These are phyloP conservation scores for Trochalopteron elliotii DNA, from an alignment of 2,113 vertebrate species.

Conservation along the genomic window DNA sequence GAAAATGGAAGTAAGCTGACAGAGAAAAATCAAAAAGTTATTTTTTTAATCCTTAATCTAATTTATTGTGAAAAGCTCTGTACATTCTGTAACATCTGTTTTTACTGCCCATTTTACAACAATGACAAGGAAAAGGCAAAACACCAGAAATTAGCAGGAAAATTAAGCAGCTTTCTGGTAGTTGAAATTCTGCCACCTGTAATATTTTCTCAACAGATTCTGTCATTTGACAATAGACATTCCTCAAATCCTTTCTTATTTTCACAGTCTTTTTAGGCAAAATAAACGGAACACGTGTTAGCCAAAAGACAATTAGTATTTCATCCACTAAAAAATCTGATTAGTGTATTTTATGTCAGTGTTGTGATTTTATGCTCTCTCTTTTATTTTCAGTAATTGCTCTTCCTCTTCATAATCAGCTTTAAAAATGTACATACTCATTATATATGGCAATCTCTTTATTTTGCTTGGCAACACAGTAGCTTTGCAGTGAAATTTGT, in stretches of 20 bases:
- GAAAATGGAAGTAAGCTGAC: not conserved
- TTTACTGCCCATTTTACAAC: not conserved
- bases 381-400: not conserved
- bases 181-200: not conserved
- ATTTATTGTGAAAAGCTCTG: not conserved
- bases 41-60: not conserved
- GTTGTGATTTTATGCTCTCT: not conserved
- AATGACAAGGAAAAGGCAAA: not conserved
- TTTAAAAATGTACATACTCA: not conserved
- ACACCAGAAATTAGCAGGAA: not conserved
- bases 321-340: not conserved
- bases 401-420: not conserved
- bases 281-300: constrained; percentile 20
- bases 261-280: not conserved
- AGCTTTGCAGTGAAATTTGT: not conserved
- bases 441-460: not conserved
- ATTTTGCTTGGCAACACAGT: not conserved
- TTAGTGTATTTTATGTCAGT: not conserved
- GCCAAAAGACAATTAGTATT: constrained; percentile 4
- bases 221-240: constrained; percentile 13
- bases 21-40: not conserved
- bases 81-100: not conserved
- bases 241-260: not conserved
- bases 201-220: constrained; percentile 10
- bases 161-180: not conserved